Conservation (phyloP, 2,113 vertebrate genomes). For the Callorhinus ursinus region DNA sequence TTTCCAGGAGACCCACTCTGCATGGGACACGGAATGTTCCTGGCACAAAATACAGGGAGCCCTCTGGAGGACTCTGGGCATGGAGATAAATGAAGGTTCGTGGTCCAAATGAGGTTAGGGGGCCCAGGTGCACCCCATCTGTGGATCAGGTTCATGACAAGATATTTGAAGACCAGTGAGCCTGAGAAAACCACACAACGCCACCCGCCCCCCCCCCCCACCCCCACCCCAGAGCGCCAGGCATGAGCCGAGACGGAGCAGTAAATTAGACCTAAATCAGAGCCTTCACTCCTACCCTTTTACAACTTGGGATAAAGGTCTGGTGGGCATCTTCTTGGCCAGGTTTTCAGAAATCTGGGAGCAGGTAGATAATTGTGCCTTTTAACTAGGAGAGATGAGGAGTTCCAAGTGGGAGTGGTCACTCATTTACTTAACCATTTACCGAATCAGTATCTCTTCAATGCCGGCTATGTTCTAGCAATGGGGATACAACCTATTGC, state of each 20-base stretch:
- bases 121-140: not conserved
- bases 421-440: not conserved
- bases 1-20: not conserved
- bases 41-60: accelerated
- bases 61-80: no score
- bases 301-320: accelerated
- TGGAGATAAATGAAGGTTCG: not conserved
- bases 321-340: accelerated
- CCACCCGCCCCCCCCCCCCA: no score
- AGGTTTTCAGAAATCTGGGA: not conserved
- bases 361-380: not conserved
- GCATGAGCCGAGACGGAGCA: not conserved
- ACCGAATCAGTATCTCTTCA: not conserved
- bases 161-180: not conserved
- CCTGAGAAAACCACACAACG: not conserved
- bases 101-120: not conserved
- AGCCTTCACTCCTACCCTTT: not conserved
- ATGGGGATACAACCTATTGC: accelerated
- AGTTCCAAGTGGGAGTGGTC: not conserved
- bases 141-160: not conserved
- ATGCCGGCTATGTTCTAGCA: accelerated
- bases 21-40: not conserved
- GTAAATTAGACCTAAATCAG: accelerated
- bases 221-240: not conserved
- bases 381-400: not conserved